A percentile compares a stretch with the other conserved stretches of the same genome.
Conservation (phyloP, 2,888 invertebrate species). For the Melinopterus prodromus region DNA sequence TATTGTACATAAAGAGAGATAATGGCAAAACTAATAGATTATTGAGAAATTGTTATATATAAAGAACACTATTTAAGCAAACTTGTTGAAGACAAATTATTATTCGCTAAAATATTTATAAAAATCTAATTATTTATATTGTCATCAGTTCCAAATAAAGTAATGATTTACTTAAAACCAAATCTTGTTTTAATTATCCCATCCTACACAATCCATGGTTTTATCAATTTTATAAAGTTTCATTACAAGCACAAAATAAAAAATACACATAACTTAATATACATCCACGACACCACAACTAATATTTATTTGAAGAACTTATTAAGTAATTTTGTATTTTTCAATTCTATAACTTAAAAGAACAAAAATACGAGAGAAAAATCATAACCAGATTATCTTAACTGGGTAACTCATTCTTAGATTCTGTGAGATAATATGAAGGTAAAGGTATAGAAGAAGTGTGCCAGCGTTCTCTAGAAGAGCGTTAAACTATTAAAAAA, state of each 20-base stretch:
- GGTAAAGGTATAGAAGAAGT: conserved; percentile 6
- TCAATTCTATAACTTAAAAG: too few species aligned
- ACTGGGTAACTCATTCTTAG: background rate
- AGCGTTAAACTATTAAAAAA: background rate
- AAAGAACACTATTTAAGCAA: conserved; percentile 41
- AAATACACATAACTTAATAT: too few species aligned
- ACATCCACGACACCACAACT: too few species aligned
- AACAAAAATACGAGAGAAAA: too few species aligned
- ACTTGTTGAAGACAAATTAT: conserved; percentile 43
- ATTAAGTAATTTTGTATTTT: too few species aligned
- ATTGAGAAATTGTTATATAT: conserved; percentile 46
- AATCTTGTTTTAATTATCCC: background rate
- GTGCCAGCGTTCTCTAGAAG: conserved; percentile 6
- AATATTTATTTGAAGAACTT: too few species aligned
- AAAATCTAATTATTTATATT: conserved; percentile 37
- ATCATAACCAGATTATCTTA: too few species aligned
- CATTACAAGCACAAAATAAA: too few species aligned
- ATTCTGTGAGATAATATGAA: background rate
- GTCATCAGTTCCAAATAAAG: conserved; percentile 34
- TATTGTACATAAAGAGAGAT: conserved; percentile 16
- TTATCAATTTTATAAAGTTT: too few species aligned
- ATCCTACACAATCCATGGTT: background rate
- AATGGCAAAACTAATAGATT: conserved; percentile 38
- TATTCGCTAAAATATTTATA: conserved; percentile 34
- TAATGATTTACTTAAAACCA: conserved; percentile 35